Percentiles rank a stretch among this genome's conserved stretches.
phyloP scores from a whole-genome alignment of 2,888 invertebrate species.

The Deilephila porcellus region DNA sequence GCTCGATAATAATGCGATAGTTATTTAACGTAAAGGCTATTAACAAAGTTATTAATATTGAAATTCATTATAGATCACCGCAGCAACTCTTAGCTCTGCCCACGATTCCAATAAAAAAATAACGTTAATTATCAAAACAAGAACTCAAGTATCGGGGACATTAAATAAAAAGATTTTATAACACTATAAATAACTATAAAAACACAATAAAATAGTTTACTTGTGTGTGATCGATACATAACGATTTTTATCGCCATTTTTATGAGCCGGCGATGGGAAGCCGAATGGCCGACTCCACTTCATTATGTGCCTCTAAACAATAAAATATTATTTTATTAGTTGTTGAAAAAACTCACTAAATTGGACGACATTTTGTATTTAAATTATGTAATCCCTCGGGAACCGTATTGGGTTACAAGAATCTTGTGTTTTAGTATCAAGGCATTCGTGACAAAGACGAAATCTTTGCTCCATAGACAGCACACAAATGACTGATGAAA shows the following conservation, averaged over 20 bases:
- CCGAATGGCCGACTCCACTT: slow-evolving; percentile 79
- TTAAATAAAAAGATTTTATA: slow-evolving; percentile 79
- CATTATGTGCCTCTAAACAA: slow-evolving; percentile 76
- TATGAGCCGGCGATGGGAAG: slow-evolving; percentile 73
- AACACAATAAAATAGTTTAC: slow-evolving; percentile 81
- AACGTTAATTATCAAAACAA: slow-evolving; percentile 45
- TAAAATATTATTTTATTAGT: slow-evolving; percentile 73
- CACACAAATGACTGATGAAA: background rate
- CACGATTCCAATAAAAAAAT: slow-evolving; percentile 44
- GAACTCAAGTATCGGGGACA: slow-evolving; percentile 68
- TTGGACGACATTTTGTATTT: slow-evolving; percentile 14
- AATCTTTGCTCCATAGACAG: slow-evolving; percentile 6
- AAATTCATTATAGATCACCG: slow-evolving; percentile 21
- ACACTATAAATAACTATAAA: slow-evolving; percentile 82
- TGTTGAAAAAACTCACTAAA: slow-evolving; percentile 26
- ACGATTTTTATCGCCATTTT: slow-evolving; percentile 75
- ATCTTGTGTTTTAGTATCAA: background rate
- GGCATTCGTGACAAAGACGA: background rate
- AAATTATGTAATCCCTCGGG: slow-evolving; percentile 19
- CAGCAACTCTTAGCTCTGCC: slow-evolving; percentile 30
- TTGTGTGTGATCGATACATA: slow-evolving; percentile 75
- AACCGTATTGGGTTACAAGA: background rate
- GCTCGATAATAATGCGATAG: background rate
- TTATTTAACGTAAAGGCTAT: background rate
- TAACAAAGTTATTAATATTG: slow-evolving; percentile 26